phyloP scores from a whole-genome alignment of 2,797 vertebrate genomes.

The Argya squamiceps region DNA sequence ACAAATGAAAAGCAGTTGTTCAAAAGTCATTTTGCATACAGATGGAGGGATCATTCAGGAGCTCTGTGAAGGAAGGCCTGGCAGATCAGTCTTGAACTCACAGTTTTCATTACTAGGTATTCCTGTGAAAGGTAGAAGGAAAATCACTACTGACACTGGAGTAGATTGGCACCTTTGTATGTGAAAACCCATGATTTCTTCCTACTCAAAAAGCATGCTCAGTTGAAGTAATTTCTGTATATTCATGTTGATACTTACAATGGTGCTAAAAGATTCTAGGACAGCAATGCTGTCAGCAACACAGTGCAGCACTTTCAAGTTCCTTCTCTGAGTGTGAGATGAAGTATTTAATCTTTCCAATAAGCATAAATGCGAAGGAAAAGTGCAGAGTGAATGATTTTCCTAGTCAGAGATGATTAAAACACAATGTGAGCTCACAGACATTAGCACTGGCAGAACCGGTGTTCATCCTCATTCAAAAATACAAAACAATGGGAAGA shows the following conservation, averaged over 20 bases:
- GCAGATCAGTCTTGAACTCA: constrained; percentile 1
- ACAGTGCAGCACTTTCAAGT: not conserved
- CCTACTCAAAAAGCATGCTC: not conserved
- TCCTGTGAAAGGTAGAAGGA: not conserved
- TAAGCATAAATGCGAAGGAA: not conserved
- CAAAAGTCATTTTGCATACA: not conserved
- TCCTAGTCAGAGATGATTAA: not conserved
- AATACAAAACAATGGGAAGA: not conserved
- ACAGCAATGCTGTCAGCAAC: not conserved
- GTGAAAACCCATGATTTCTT: not conserved
- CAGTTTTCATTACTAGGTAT: not conserved
- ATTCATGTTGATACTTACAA: not conserved
- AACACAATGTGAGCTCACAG: not conserved
- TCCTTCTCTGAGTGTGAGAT: not conserved
- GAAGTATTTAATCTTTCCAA: not conserved
- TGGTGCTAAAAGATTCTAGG: not conserved
- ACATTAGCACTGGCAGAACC: not conserved
- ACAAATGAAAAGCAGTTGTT: not conserved
- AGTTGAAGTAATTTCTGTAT: not conserved
- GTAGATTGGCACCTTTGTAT: not conserved
- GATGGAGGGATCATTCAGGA: not conserved
- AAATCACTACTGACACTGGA: not conserved
- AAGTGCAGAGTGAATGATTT: not conserved
- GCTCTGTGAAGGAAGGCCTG: not conserved
- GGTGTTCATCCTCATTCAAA: not conserved